Evolutionary conservation across 23 tunicate genomes (phyloP), one percentile per base, ranked within the genome.

Genomic region (Ascidia mentula): DNA sequence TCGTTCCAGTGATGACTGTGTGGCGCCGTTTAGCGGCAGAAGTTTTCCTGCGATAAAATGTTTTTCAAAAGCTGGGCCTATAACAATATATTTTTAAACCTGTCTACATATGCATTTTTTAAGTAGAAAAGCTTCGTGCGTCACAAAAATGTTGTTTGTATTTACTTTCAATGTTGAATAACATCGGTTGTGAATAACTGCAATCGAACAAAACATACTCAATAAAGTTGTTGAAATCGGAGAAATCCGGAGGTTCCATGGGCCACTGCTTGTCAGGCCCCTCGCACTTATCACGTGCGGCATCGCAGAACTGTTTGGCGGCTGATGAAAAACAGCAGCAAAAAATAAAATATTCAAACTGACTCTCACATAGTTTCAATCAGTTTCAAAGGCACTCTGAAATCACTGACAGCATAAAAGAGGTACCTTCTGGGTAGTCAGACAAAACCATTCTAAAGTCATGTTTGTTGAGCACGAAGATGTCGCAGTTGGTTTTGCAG

Each of bases 401-500:
- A n/a, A n/a, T n/a, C n/a, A n/a, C n/a, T n/a, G n/a, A n/a, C n/a
- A n/a, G n/a, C n/a, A n/a, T n/a, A n/a, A n/a, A 31, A 45, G 0
- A 0, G 45, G 77, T 22, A 92, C 97, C 91, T 76, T 93, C 73
- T 9, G 98, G 98, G 80, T 93, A 93, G 22, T 89, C 94, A 0
- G 89, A 61, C 17, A 93, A 76, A 30, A 88, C 85, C 33, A 79
- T 59, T 79, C 89, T 31, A 60, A 93, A 93, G 42, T 88, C 89
- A 20, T 88, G 84, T 74, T 88, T 93, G 38, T 84, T 46, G 1
- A 93, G 40, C 38, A 80, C 71, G 59, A 93, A 84, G 32, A 93
- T 77, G 76, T 84, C 94, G 45, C 98, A 93, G 45, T 93, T 88
- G 46, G 98, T 84, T 72, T 75, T 76, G 81, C 98, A 93, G 31